phyloP scores from a whole-genome alignment of 2,888 invertebrate genomes.

The Orthosia gracilis region DNA sequence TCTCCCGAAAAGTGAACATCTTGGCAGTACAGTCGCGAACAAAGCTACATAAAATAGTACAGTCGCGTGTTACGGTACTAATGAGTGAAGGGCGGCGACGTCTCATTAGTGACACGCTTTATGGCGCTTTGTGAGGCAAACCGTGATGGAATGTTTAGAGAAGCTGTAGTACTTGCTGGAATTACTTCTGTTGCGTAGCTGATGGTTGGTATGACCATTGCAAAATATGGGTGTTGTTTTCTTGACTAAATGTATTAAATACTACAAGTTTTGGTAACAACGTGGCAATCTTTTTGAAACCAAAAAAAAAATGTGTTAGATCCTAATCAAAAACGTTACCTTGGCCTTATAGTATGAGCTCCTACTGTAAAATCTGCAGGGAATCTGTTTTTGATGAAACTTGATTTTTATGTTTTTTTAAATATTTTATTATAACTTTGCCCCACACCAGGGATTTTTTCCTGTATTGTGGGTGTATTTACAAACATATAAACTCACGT shows the following conservation, averaged over 20 bases:
- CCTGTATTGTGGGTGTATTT: too few species aligned
- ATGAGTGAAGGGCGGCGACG: slow-evolving; percentile 65
- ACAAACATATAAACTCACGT: too few species aligned
- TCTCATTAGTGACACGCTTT: slow-evolving; percentile 69
- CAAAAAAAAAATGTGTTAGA: not conserved
- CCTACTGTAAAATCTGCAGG: too few species aligned
- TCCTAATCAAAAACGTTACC: not conserved
- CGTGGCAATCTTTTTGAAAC: not conserved
- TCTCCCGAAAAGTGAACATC: slow-evolving; percentile 24
- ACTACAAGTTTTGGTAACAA: not conserved
- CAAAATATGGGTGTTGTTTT: not conserved
- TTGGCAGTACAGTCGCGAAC: slow-evolving; percentile 37
- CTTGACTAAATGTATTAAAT: not conserved
- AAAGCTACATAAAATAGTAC: slow-evolving; percentile 49
- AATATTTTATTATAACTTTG: too few species aligned
- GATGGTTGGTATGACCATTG: not conserved
- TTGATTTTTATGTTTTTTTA: too few species aligned
- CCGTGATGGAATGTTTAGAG: slow-evolving; percentile 50
- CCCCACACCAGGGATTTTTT: too few species aligned
- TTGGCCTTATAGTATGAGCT: too few species aligned
- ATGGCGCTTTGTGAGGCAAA: slow-evolving; percentile 52
- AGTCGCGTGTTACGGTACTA: slow-evolving; percentile 56
- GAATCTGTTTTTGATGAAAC: too few species aligned
- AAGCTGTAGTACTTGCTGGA: slow-evolving; percentile 22
- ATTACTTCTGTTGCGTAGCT: slow-evolving; percentile 26